A percentile compares a stretch with the other conserved stretches of the same genome.
Evolutionary conservation across 2,888 invertebrate genomes (phyloP).

Genomic region (Drosophila tripunctata): DNA sequence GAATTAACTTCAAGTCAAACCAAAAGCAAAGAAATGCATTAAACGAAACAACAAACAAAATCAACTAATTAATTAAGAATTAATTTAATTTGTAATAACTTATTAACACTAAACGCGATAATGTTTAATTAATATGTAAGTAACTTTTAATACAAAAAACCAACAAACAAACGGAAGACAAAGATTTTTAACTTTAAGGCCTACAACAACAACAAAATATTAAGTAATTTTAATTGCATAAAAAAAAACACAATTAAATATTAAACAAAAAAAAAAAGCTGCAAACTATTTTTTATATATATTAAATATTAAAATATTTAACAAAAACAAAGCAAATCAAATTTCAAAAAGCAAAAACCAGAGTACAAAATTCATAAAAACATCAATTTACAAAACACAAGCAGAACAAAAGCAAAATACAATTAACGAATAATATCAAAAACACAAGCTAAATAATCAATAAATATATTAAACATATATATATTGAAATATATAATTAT

Average conservation of each 20-base stretch:
- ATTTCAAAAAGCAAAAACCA: constrained; percentile 62
- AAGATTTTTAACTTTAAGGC: constrained; percentile 70
- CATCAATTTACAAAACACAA: constrained; percentile 55
- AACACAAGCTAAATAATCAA: constrained; percentile 55
- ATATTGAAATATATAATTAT: constrained; percentile 23
- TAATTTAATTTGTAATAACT: constrained; percentile 55
- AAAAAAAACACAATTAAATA: constrained; percentile 37
- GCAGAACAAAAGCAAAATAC: constrained; percentile 33
- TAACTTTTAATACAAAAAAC: too few relatives aligned
- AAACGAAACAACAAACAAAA: constrained; percentile 24
- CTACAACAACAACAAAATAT: constrained; percentile 33
- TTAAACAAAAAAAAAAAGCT: constrained; percentile 51
- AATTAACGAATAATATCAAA: constrained; percentile 48
- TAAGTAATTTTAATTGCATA: constrained; percentile 61
- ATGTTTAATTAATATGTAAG: constrained; percentile 81
- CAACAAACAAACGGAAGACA: constrained; percentile 83
- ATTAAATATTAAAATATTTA: constrained; percentile 52
- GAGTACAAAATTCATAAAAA: constrained; percentile 75
- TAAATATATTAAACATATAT: constrained; percentile 33
- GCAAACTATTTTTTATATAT: constrained; percentile 75
- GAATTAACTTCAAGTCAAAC: constrained; percentile 49
- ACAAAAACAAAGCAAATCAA: constrained; percentile 52
- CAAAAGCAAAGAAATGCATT: constrained; percentile 51
- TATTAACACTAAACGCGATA: constrained; percentile 48
- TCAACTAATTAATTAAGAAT: constrained; percentile 44